Conservation (phyloP, 2,797 vertebrate species). For the Diplodus sargus region DNA sequence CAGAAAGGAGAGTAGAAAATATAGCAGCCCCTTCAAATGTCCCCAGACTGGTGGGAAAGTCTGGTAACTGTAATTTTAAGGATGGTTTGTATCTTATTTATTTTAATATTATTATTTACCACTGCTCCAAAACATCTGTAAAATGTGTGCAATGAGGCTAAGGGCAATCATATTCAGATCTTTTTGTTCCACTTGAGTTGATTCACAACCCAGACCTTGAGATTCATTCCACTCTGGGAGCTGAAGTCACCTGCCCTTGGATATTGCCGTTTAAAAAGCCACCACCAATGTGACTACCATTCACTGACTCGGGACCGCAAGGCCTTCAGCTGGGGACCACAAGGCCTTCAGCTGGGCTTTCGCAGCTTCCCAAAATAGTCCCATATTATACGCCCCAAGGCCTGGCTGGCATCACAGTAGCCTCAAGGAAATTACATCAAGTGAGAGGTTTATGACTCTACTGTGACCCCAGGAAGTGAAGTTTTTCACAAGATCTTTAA, state of each 20-base stretch:
- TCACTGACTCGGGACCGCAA: slow-evolving; percentile 59
- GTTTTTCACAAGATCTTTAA: background rate
- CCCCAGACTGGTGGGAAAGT: slow-evolving; percentile 63
- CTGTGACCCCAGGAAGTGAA: slow-evolving; percentile 26
- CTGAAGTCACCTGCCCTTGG: slow-evolving; percentile 75
- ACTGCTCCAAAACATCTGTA: background rate
- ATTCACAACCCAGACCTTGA: slow-evolving; percentile 27
- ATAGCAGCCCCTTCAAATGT: slow-evolving; percentile 63
- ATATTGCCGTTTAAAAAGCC: slow-evolving; percentile 55
- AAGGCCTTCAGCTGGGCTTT: slow-evolving; percentile 75
- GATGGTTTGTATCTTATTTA: slow-evolving; percentile 11
- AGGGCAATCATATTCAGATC: background rate
- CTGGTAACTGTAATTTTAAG: slow-evolving; percentile 39
- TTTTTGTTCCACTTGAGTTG: background rate
- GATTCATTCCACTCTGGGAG: slow-evolving; percentile 15
- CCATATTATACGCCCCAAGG: slow-evolving; percentile 68
- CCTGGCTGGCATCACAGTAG: slow-evolving; percentile 63
- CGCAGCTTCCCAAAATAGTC: slow-evolving; percentile 80
- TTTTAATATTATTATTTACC: slow-evolving; percentile 5
- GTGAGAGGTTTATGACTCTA: slow-evolving; percentile 54
- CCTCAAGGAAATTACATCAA: slow-evolving; percentile 71
- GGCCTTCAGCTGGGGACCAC: slow-evolving; percentile 68
- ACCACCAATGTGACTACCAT: slow-evolving; percentile 50
- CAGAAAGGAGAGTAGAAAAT: slow-evolving; percentile 58
- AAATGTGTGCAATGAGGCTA: slow-evolving; percentile 9